phyloP scores from a whole-genome alignment of 2,113 vertebrate species.

The Phyllostomus hastatus region DNA sequence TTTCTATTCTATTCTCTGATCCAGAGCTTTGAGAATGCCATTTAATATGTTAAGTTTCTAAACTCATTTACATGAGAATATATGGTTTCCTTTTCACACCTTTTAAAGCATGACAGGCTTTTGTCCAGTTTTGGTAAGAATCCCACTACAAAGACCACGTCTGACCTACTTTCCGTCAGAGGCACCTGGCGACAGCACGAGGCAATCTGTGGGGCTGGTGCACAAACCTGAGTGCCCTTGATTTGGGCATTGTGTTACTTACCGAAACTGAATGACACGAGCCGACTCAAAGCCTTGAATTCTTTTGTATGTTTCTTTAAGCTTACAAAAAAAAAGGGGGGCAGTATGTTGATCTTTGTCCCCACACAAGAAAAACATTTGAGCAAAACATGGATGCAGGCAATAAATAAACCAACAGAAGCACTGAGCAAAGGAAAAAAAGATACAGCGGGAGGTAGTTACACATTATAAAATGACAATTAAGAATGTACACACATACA shows the following conservation, averaged over 20 bases:
- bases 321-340: conserved; percentile 50
- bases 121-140: not conserved
- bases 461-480: not conserved
- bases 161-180: not conserved
- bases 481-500: not conserved
- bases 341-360: not conserved
- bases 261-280: conserved; percentile 71
- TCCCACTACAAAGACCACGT: not conserved
- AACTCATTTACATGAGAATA: not conserved
- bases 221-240: not conserved
- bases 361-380: not conserved
- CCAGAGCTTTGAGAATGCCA: not conserved
- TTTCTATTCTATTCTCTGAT: not conserved
- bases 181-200: not conserved
- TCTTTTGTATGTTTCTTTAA: conserved; percentile 53
- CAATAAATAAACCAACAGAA: not conserved
- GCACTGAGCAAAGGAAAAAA: not conserved
- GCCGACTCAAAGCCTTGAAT: conserved; percentile 66
- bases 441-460: not conserved
- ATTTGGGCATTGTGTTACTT: conserved; percentile 35
- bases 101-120: not conserved
- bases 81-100: not conserved
- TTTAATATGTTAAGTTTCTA: not conserved
- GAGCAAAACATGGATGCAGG: not conserved
- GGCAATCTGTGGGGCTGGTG: not conserved